Conservation (phyloP, 1,140 invertebrate genomes). For the Drosophila azteca region DNA sequence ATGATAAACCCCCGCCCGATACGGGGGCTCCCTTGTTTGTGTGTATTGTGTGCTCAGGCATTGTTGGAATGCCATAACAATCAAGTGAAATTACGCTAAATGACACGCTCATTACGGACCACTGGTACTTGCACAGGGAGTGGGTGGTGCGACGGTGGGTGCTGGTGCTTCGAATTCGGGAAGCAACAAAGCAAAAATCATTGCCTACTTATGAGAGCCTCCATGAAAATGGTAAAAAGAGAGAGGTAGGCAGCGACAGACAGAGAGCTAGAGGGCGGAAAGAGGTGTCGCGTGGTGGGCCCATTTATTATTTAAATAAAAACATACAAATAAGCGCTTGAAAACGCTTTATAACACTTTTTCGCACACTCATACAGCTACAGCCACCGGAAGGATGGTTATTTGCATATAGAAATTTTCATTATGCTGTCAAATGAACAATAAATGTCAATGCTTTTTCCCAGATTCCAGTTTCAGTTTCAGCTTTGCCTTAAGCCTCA, state of each 20-base stretch:
- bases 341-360: constrained; percentile 73
- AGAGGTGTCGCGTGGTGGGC: background rate
- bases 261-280: background rate
- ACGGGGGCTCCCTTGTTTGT: constrained; percentile 16
- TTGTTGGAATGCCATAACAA: constrained; percentile 79
- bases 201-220: constrained; percentile 75
- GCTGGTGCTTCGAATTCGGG: background rate
- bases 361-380: constrained; percentile 8
- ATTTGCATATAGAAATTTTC: constrained; percentile 78
- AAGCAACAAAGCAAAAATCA: constrained; percentile 66
- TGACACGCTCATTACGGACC: constrained; percentile 77
- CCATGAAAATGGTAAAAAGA: constrained; percentile 36
- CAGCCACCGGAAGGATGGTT: constrained; percentile 12
- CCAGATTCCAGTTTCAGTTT: background rate
- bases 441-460: constrained; percentile 35
- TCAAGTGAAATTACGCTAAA: constrained; percentile 79
- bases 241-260: background rate
- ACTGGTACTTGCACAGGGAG: constrained; percentile 33
- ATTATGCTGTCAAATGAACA: constrained; percentile 67
- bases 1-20: constrained; percentile 65
- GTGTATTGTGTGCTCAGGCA: constrained; percentile 37
- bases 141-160: too few relatives aligned
- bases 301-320: constrained; percentile 81
- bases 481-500: background rate
- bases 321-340: constrained; percentile 70